These are phyloP conservation scores for Cisticola juncidis DNA, from an alignment of 2,113 vertebrate genomes.

Conservation along the genomic window DNA sequence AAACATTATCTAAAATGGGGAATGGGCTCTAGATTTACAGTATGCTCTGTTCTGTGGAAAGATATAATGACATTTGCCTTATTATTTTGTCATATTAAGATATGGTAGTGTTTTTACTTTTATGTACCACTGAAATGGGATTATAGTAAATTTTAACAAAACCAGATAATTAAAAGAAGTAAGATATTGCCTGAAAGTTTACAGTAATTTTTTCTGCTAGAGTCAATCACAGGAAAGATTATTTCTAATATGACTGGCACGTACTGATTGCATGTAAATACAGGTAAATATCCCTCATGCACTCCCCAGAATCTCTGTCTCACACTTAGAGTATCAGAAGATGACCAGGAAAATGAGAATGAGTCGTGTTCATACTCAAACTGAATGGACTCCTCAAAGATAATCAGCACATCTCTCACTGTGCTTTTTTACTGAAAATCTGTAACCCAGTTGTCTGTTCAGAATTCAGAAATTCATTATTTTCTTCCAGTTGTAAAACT, in stretches of 20 bases:
- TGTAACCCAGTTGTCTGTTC: not conserved
- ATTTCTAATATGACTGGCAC: not conserved
- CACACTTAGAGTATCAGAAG: not conserved
- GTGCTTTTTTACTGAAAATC: not conserved
- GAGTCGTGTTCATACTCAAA: not conserved
- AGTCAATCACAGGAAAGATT: not conserved
- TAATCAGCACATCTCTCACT: not conserved
- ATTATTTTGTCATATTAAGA: not conserved
- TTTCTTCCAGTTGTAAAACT: not conserved
- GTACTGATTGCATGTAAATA: not conserved
- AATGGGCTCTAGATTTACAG: not conserved
- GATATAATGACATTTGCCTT: not conserved
- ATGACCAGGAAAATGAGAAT: not conserved
- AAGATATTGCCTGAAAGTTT: not conserved
- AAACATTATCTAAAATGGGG: not conserved
- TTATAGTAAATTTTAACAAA: not conserved
- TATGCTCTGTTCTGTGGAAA: not conserved
- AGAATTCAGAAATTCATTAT: not conserved
- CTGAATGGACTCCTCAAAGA: not conserved
- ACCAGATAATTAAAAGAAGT: not conserved
- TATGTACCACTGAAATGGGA: not conserved
- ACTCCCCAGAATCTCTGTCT: not conserved
- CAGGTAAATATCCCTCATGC: not conserved
- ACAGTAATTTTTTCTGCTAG: not conserved
- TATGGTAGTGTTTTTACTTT: not conserved